Evolutionary conservation across 1,140 invertebrate species (phyloP).

Genomic region (Onthophagus taurus): DNA sequence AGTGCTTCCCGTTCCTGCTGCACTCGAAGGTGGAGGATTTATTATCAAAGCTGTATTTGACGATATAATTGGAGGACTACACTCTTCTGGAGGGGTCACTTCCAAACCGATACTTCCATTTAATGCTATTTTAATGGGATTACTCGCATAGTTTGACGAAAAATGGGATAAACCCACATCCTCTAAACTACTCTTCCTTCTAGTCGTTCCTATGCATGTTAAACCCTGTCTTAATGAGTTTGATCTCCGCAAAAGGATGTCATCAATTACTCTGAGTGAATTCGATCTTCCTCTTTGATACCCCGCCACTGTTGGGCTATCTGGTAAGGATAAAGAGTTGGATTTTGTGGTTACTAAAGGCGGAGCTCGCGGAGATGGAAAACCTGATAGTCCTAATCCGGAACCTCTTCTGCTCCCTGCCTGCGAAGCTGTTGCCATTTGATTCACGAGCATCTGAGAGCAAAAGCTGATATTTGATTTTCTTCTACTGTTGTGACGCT

Average conservation of each 20-base stretch:
- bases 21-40: slow-evolving; percentile 43
- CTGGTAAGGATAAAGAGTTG: slow-evolving; percentile 77
- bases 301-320: slow-evolving; percentile 71
- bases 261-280: slow-evolving; percentile 73
- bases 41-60: slow-evolving; percentile 48
- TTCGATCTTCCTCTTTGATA: slow-evolving; percentile 72
- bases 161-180: slow-evolving; percentile 75
- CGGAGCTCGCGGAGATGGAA: slow-evolving; percentile 58
- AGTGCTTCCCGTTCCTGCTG: slow-evolving; percentile 27
- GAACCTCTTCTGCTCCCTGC: slow-evolving; percentile 48
- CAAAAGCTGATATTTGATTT: slow-evolving; percentile 87
- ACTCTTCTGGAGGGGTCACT: slow-evolving; percentile 65
- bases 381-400: slow-evolving; percentile 48
- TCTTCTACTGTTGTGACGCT: slow-evolving; percentile 78
- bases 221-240: slow-evolving; percentile 75
- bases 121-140: slow-evolving; percentile 72
- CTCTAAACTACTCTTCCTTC: slow-evolving; percentile 72
- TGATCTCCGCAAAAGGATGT: slow-evolving; percentile 70
- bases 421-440: slow-evolving; percentile 47
- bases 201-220: slow-evolving; percentile 41
- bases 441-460: slow-evolving; percentile 57
- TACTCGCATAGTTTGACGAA: slow-evolving; percentile 51
- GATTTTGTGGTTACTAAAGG: slow-evolving; percentile 73
- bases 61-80: slow-evolving; percentile 39
- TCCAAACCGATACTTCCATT: slow-evolving; percentile 80